A percentile compares a stretch with the other conserved stretches of the same genome.
These are phyloP conservation scores for Enteromius afrohamiltoni DNA, from an alignment of 2,797 vertebrate genomes.

Conservation along the genomic window DNA sequence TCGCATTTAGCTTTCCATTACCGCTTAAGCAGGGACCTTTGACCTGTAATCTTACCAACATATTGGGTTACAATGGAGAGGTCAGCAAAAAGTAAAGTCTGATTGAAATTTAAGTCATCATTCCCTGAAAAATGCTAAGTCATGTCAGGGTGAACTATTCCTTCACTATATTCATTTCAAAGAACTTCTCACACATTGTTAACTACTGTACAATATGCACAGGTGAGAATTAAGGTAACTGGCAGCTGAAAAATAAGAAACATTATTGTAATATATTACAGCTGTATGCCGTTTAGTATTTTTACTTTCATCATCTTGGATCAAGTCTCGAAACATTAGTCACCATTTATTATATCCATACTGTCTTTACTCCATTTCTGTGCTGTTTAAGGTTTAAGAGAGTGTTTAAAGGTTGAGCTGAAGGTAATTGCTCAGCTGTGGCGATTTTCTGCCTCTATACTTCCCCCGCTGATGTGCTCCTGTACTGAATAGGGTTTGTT, in stretches of 20 bases:
- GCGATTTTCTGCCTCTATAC: conserved; percentile 19
- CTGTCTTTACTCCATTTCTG: not conserved
- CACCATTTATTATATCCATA: not conserved
- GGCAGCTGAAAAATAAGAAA: not conserved
- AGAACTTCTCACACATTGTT: not conserved
- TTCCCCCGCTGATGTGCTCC: conserved; percentile 40
- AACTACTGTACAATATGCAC: not conserved
- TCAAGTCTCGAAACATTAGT: not conserved
- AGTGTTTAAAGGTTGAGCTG: conserved; percentile 2
- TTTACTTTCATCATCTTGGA: not conserved
- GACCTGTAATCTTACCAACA: not conserved
- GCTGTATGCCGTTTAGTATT: not conserved
- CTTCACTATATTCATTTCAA: not conserved
- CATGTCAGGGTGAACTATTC: not conserved
- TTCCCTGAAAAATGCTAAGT: not conserved
- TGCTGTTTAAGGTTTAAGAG: not conserved
- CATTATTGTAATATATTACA: too few species aligned
- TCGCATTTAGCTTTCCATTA: not conserved
- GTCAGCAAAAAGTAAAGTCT: conserved; percentile 2
- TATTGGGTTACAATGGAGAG: not conserved
- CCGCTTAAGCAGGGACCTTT: not conserved
- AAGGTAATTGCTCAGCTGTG: conserved; percentile 7
- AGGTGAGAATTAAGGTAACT: too few species aligned
- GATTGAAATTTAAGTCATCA: not conserved
- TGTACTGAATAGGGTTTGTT: conserved; percentile 27